Conservation (phyloP, 1,140 invertebrate genomes). For the Melipona quadrifasciata region DNA sequence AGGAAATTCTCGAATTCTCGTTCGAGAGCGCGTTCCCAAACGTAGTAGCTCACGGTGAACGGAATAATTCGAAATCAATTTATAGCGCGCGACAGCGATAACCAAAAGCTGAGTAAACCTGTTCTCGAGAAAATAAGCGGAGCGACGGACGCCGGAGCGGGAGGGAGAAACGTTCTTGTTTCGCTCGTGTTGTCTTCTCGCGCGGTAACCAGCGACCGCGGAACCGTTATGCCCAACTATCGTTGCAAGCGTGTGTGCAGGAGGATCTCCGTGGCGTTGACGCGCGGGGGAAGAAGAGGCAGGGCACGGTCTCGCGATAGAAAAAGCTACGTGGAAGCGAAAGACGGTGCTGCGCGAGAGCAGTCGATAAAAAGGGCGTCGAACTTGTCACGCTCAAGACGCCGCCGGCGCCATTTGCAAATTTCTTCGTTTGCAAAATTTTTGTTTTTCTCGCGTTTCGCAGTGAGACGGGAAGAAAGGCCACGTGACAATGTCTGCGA, state of each 20-base stretch:
- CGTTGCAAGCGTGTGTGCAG: slow-evolving; percentile 43
- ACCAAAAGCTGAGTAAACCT: not conserved
- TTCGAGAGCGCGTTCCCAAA: not conserved
- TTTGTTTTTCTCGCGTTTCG: not conserved
- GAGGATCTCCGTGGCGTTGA: slow-evolving; percentile 1
- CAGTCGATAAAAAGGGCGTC: slow-evolving; percentile 24
- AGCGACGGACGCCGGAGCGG: too few relatives aligned
- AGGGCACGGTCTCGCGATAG: slow-evolving; percentile 10
- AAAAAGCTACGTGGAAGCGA: slow-evolving; percentile 4
- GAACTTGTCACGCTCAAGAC: slow-evolving; percentile 14
- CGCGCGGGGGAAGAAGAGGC: not conserved
- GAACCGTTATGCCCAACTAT: slow-evolving; percentile 68
- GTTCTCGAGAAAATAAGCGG: slow-evolving; percentile 32
- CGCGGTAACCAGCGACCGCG: slow-evolving; percentile 68
- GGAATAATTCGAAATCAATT: slow-evolving; percentile 16
- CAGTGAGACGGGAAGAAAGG: not conserved
- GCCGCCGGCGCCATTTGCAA: not conserved
- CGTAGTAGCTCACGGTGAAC: not conserved
- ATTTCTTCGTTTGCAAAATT: not conserved
- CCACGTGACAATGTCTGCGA: not conserved
- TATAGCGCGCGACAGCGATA: not conserved
- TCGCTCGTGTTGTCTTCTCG: slow-evolving; percentile 56
- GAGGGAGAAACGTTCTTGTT: not conserved
- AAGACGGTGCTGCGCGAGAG: not conserved
- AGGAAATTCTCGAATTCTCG: not conserved